Evolutionary conservation across 2,888 invertebrate species (phyloP).

Genomic region (Xestia xanthographa): DNA sequence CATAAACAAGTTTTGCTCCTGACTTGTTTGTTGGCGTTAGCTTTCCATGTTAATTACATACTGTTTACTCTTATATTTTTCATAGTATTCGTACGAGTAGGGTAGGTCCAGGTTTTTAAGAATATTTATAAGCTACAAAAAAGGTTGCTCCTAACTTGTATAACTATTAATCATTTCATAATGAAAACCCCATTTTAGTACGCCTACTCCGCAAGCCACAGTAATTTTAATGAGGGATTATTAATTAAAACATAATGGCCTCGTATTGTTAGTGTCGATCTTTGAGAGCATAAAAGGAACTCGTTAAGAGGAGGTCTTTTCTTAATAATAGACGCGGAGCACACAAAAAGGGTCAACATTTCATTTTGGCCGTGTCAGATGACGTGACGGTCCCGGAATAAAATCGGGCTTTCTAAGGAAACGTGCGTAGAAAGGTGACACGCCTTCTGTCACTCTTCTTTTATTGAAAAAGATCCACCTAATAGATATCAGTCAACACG

Average conservation of each 20-base stretch:
- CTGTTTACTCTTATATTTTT: conserved; percentile 11
- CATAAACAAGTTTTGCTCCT: conserved; percentile 26
- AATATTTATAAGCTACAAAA: background rate
- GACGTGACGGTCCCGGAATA: conserved; percentile 75
- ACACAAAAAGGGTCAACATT: conserved; percentile 82
- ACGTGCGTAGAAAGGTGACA: conserved; percentile 74
- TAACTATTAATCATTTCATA: conserved; percentile 24
- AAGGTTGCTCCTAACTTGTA: background rate
- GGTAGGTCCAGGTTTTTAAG: background rate
- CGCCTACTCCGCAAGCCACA: conserved; percentile 35
- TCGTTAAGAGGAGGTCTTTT: conserved; percentile 80
- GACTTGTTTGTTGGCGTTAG: conserved; percentile 13
- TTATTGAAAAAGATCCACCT: conserved; percentile 71
- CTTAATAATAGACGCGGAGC: conserved; percentile 78
- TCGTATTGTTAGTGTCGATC: conserved; percentile 80
- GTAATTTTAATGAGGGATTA: conserved; percentile 69
- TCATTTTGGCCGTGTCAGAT: conserved; percentile 77
- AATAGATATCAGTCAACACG: conserved; percentile 63
- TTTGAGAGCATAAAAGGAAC: conserved; percentile 81
- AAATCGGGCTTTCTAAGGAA: conserved; percentile 71
- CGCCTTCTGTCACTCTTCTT: conserved; percentile 70
- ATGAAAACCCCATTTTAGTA: conserved; percentile 16
- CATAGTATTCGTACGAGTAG: background rate
- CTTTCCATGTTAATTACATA: conserved; percentile 29
- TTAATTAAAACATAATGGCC: conserved; percentile 75